These are phyloP conservation scores for Sarcophilus harrisii DNA, from an alignment of 2,797 vertebrate genomes.

Conservation along the genomic window DNA sequence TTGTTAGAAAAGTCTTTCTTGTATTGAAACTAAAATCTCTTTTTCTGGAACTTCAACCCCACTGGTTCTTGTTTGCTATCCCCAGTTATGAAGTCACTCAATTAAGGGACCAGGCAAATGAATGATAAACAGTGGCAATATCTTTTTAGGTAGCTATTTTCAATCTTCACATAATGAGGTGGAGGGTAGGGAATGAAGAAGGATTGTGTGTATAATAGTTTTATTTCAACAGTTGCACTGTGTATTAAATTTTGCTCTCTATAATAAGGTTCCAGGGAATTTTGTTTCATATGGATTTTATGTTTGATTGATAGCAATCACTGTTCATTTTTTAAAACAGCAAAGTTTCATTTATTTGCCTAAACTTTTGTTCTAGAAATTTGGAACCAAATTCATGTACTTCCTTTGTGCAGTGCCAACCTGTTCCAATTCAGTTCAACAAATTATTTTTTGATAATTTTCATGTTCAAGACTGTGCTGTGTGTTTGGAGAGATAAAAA, in stretches of 20 bases:
- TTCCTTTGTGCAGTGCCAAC: neutral
- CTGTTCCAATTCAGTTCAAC: neutral
- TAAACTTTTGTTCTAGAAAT: neutral
- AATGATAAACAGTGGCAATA: neutral
- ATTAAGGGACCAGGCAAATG: neutral
- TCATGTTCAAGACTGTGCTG: neutral
- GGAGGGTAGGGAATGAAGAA: neutral
- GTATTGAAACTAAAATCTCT: neutral
- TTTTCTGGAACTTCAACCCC: neutral
- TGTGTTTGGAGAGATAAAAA: neutral
- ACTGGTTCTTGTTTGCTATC: neutral
- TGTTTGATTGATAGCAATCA: neutral
- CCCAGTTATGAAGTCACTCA: neutral
- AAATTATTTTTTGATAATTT: neutral
- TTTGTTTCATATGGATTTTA: neutral
- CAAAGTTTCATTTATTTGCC: neutral
- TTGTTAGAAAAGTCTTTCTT: neutral
- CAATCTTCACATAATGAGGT: neutral
- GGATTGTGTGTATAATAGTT: neutral
- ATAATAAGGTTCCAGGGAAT: neutral
- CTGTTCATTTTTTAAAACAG: neutral
- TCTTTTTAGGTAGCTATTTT: neutral
- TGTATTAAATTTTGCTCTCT: too few relatives aligned
- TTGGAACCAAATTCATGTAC: accelerated
- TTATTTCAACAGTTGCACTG: neutral